Percentiles rank a stretch among this genome's conserved stretches.
Evolutionary conservation across 2,797 vertebrate species (phyloP).

Genomic region (Cirrhinus molitorella): DNA sequence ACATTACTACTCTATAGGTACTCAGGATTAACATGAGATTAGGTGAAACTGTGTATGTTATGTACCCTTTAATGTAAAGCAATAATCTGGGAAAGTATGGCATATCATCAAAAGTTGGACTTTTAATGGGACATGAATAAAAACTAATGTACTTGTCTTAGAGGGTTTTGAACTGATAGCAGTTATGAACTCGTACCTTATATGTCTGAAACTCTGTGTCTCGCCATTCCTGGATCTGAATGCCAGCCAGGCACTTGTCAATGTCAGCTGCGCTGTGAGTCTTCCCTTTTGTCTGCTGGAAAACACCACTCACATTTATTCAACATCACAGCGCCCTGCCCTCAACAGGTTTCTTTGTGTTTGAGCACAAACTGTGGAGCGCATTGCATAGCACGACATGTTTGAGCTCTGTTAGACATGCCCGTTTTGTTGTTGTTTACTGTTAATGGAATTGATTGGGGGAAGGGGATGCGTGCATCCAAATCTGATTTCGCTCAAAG

Average conservation of each 20-base stretch:
- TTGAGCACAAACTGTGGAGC: constrained; percentile 39
- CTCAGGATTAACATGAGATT: too few relatives aligned
- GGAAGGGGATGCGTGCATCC: constrained; percentile 58
- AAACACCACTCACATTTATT: constrained; percentile 35
- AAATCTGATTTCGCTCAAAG: constrained; percentile 74
- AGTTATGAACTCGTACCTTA: constrained; percentile 71
- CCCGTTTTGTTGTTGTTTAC: constrained; percentile 61
- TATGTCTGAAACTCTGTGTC: constrained; percentile 80
- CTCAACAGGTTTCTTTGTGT: constrained; percentile 40
- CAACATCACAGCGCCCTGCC: constrained; percentile 8
- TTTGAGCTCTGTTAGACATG: constrained; percentile 32
- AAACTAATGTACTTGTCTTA: too few relatives aligned
- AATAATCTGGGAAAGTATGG: background rate
- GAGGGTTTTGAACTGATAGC: too few relatives aligned
- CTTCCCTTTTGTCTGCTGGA: constrained; percentile 85
- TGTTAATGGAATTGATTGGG: constrained; percentile 65
- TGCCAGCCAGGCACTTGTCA: constrained; percentile 81
- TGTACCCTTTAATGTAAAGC: background rate
- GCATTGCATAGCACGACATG: background rate
- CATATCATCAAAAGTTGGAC: background rate
- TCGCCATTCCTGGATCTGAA: constrained; percentile 79
- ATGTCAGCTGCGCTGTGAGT: constrained; percentile 79
- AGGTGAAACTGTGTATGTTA: too few relatives aligned
- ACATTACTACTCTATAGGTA: too few relatives aligned
- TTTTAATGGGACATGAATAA: background rate